Conservation (phyloP, 92 coral and sea anemone species). For the Virgularia gustaviana region DNA sequence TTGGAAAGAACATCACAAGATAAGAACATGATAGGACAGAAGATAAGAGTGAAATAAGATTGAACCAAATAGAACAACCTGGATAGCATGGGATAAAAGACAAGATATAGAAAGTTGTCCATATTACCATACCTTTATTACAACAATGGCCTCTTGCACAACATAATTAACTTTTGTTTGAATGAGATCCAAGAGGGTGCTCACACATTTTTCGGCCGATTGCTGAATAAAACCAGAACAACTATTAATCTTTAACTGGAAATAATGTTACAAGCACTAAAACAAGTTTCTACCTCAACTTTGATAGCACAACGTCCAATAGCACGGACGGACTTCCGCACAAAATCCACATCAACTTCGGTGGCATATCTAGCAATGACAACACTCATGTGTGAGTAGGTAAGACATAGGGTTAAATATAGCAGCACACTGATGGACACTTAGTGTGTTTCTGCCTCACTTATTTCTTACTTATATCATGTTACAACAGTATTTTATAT, state of each 20-base stretch:
- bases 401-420: not conserved
- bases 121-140: conserved; percentile 72
- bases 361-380: conserved; percentile 78
- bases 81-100: not conserved
- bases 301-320: conserved; percentile 99
- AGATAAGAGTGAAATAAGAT: not conserved
- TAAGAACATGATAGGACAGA: not conserved
- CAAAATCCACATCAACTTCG: conserved; percentile 99
- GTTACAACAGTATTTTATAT: too few species aligned
- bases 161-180: conserved; percentile 99
- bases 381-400: not conserved
- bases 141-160: conserved; percentile 98
- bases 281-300: conserved; percentile 98
- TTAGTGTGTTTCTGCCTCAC: not conserved
- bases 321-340: conserved; percentile 96
- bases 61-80: not conserved
- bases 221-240: conserved; percentile 43
- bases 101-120: not conserved
- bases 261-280: not conserved
- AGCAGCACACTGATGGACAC: not conserved
- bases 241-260: not conserved
- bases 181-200: conserved; percentile 87
- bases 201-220: conserved; percentile 98
- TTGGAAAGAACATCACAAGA: not conserved
- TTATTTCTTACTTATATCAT: not conserved